Evolutionary conservation across 1,140 invertebrate genomes (phyloP), one percentile per base, ranked within the genome.

Genomic region (Gryllus bimaculatus): DNA sequence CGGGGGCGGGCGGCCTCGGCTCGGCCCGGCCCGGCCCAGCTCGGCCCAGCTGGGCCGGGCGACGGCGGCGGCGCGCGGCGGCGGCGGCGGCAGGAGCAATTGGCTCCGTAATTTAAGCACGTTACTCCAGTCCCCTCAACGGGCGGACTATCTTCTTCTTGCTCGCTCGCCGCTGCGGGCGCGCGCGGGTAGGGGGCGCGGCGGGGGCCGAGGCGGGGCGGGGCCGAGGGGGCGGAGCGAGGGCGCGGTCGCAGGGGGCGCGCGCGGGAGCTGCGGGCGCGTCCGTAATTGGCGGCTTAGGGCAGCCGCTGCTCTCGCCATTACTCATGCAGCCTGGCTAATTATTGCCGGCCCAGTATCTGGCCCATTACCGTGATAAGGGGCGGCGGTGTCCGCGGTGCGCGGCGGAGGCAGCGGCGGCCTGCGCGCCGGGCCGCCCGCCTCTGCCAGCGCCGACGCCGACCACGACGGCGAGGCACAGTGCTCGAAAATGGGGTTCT

Each of bases 291-390:
- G 54, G 54, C 54, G 54, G 54, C 54, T 66, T 66, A 66, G 54
- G 54, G 54, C 54, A 13, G 54, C 54, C 54, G 54, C 54, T 18
- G 18, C 54, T 66, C 54, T 66, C 54, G 54, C 54, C 54, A 66
- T 66, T 66, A 66, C 54, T 66, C 54, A 66, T 66, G 54, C 54
- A 66, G 54, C 54, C 54, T 66, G 54, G 54, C 54, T 66, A 66
- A 66, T 66, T 66, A 66, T 66, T 66, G 54, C 54, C 10, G 54
- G 18, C 54, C 54, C 54, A 66, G 54, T 66, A 66, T 66, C 54
- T 66, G 54, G 54, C 54, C 54, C 54, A 66, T 66, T 66, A 66
- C 54, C 54, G 54, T 66, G 54, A 66, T 66, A 66, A 66, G 54
- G 54, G 54, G 54, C 54, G 54, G 54, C 54, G 54, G 54, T 66